Evolutionary conservation across 1,140 invertebrate genomes (phyloP).

Genomic region (Anastatus disparis): DNA sequence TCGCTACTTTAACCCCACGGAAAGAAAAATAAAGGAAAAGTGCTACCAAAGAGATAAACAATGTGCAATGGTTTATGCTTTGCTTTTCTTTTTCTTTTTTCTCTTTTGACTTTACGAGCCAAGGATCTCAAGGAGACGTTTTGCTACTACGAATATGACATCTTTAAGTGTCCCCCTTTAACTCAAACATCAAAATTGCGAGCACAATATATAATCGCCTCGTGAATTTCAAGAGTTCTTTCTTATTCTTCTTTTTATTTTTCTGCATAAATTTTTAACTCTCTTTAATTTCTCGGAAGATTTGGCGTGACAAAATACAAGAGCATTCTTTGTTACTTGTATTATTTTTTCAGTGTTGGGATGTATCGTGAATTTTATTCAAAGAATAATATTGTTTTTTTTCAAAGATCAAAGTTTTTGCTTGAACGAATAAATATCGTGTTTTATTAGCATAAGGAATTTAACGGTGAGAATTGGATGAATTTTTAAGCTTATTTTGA

Average conservation of each 20-base stretch:
- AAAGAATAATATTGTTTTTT: constrained; percentile 29
- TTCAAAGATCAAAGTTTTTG: too few relatives aligned
- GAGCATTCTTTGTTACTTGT: not conserved
- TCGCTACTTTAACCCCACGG: constrained; percentile 50
- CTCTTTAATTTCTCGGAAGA: not conserved
- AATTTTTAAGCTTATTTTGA: too few relatives aligned
- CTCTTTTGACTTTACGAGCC: not conserved
- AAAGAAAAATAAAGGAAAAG: constrained; percentile 7
- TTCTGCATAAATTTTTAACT: not conserved
- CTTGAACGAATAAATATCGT: too few relatives aligned
- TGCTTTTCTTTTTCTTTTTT: not conserved
- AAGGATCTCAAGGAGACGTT: not conserved
- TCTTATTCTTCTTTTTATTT: not conserved
- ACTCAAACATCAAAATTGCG: constrained; percentile 6
- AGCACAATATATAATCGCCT: constrained; percentile 9
- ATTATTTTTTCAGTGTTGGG: not conserved
- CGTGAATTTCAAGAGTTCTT: not conserved
- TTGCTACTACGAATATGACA: not conserved
- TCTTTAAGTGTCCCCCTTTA: not conserved
- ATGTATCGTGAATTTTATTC: constrained; percentile 1
- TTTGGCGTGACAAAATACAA: not conserved
- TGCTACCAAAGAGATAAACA: not conserved
- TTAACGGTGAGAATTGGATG: too few relatives aligned
- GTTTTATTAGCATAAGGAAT: too few relatives aligned
- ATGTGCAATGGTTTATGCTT: not conserved